Percentiles rank a stretch among this genome's conserved stretches.
These are phyloP conservation scores for Caloenas nicobarica DNA, from an alignment of 2,113 vertebrate species.

Conservation along the genomic window DNA sequence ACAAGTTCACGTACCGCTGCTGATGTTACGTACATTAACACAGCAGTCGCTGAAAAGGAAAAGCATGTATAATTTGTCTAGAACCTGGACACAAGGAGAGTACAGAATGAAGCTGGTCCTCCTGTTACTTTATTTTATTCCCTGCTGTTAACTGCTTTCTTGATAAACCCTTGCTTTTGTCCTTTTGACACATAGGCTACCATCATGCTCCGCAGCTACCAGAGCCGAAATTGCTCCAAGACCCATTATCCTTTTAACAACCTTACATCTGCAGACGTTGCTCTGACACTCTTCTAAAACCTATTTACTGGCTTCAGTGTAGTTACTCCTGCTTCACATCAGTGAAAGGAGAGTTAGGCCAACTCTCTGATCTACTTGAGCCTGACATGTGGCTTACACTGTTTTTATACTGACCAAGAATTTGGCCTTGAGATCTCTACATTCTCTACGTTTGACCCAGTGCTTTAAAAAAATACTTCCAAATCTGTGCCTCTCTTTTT, in stretches of 20 bases:
- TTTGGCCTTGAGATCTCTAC: neutral
- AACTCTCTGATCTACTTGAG: neutral
- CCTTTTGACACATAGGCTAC: neutral
- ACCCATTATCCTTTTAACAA: neutral
- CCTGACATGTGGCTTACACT: neutral
- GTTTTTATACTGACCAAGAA: neutral
- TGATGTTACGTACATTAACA: constrained; percentile 17
- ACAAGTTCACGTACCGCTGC: neutral
- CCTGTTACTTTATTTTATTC: neutral
- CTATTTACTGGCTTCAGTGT: neutral
- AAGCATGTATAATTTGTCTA: constrained; percentile 21
- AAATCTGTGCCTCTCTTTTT: neutral
- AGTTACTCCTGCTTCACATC: constrained; percentile 27
- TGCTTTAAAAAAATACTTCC: neutral
- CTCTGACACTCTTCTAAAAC: neutral
- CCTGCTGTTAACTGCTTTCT: constrained; percentile 20
- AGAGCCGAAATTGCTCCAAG: neutral
- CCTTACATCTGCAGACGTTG: neutral
- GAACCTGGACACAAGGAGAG: neutral
- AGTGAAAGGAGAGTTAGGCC: constrained; percentile 15
- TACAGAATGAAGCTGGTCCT: neutral
- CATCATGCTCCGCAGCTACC: neutral
- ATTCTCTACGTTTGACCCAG: neutral
- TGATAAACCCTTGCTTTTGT: neutral
- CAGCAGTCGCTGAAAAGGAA: constrained; percentile 35